These are phyloP conservation scores for Amphilophus citrinellus DNA, from an alignment of 2,113 vertebrate species.

Conservation along the genomic window DNA sequence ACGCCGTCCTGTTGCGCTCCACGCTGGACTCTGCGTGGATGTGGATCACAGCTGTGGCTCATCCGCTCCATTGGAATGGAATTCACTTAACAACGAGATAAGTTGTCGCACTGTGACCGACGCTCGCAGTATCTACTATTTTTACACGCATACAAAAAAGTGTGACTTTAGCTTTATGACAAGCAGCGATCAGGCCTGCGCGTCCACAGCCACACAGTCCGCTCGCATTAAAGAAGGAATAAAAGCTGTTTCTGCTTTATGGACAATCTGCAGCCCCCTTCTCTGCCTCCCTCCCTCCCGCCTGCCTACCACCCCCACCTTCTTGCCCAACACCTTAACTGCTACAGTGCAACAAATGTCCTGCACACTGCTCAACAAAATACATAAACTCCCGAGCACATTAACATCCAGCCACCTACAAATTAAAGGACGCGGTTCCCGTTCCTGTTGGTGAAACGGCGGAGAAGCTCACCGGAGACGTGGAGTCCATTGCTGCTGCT, in stretches of 20 bases:
- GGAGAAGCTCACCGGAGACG: conserved; percentile 78
- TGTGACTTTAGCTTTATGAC: conserved; percentile 14
- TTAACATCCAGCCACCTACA: not conserved
- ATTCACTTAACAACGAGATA: conserved; percentile 28
- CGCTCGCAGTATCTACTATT: not conserved
- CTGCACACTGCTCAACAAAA: not conserved
- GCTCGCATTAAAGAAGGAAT: not conserved
- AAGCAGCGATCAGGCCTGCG: conserved; percentile 40
- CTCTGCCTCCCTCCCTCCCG: not conserved
- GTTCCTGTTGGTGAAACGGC: not conserved
- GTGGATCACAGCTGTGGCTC: conserved; percentile 38
- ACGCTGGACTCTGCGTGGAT: not conserved
- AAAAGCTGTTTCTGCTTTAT: not conserved
- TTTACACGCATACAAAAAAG: not conserved
- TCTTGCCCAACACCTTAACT: conserved; percentile 31
- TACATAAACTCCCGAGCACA: not conserved
- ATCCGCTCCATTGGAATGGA: not conserved
- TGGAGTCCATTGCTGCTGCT: conserved; percentile 79
- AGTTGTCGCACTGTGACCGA: conserved; percentile 25
- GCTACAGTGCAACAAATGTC: conserved; percentile 64
- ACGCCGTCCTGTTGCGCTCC: conserved; percentile 16
- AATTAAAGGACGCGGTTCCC: not conserved
- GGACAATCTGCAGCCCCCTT: conserved; percentile 1
- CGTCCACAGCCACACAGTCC: conserved; percentile 1
- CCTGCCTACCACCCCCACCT: not conserved